These are phyloP conservation scores for Scaptomyza parva DNA, from an alignment of 2,888 invertebrate genomes.

Conservation along the genomic window DNA sequence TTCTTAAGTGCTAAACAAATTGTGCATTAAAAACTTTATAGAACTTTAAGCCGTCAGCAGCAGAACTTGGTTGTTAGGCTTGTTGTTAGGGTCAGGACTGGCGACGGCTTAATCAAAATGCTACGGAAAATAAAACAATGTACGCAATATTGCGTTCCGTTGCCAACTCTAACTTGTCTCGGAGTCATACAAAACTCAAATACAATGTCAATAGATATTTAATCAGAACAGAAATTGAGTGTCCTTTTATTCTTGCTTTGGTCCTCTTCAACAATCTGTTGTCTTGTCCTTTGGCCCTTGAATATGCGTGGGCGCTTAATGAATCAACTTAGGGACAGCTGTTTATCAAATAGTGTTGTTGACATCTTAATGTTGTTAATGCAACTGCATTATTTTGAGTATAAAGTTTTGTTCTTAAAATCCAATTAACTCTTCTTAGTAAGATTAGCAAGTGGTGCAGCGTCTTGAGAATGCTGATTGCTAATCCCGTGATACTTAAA, in stretches of 20 bases:
- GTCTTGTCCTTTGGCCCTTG: slow-evolving; percentile 28
- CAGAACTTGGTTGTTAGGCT: not conserved
- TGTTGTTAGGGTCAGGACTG: not conserved
- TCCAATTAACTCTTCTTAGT: slow-evolving; percentile 14
- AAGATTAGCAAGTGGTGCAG: not conserved
- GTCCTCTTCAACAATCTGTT: not conserved
- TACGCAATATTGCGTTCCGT: slow-evolving; percentile 19
- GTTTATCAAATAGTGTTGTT: not conserved
- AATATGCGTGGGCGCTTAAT: not conserved
- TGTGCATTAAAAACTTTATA: slow-evolving; percentile 12
- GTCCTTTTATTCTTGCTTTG: not conserved
- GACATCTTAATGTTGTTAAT: not conserved
- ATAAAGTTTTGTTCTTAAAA: slow-evolving; percentile 1
- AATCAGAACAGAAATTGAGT: slow-evolving; percentile 37
- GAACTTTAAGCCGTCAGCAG: slow-evolving; percentile 30
- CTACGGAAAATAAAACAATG: slow-evolving; percentile 38
- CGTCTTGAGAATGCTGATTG: not conserved
- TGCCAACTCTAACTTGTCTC: slow-evolving; percentile 5
- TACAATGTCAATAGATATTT: slow-evolving; percentile 56
- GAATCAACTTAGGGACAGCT: not conserved
- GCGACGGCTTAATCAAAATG: slow-evolving; percentile 42
- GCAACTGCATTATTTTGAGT: slow-evolving; percentile 8
- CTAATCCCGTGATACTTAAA: slow-evolving; percentile 9
- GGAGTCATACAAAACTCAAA: not conserved
- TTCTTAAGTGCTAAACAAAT: slow-evolving; percentile 28